These are phyloP conservation scores for Tethya wilhelma DNA, from an alignment of 37 sponge, comb jelly and placozoan genomes.

Conservation along the genomic window DNA sequence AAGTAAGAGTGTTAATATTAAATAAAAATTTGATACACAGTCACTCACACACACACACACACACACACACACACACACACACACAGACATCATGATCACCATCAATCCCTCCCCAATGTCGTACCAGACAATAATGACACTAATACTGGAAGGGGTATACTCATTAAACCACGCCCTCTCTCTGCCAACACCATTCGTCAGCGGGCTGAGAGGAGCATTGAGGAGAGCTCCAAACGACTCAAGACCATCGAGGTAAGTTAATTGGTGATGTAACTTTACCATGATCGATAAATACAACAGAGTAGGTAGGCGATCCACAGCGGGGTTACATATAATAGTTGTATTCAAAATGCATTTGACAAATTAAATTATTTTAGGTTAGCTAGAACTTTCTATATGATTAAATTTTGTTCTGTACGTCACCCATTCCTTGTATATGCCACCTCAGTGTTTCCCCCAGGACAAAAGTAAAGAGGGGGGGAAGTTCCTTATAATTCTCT, in stretches of 20 bases:
- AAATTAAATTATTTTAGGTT: too few species aligned
- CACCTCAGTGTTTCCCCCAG: too few species aligned
- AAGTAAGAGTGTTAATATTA: slow-evolving; percentile 24
- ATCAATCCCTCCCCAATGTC: slow-evolving; percentile 22
- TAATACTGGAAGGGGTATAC: too few species aligned
- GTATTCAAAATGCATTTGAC: too few species aligned
- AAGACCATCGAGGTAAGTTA: slow-evolving; percentile 58
- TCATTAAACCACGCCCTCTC: slow-evolving; percentile 8
- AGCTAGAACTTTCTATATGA: too few species aligned
- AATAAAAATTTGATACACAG: background rate
- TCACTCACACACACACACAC: background rate
- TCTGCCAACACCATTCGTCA: slow-evolving; percentile 27
- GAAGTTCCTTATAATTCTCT: too few species aligned
- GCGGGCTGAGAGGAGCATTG: slow-evolving; percentile 46
- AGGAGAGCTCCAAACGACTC: slow-evolving; percentile 40
- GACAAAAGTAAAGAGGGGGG: too few species aligned
- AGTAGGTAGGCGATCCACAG: too few species aligned
- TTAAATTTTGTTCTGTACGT: too few species aligned
- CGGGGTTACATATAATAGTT: too few species aligned
- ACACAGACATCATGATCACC: slow-evolving; percentile 15
- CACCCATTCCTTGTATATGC: background rate
- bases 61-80: background rate
- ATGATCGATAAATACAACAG: too few species aligned
- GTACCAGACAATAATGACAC: slow-evolving; percentile 14
- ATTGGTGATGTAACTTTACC: too few species aligned